Evolutionary conservation across 2,113 vertebrate genomes (phyloP).

Genomic region (Glareola pratincola): DNA sequence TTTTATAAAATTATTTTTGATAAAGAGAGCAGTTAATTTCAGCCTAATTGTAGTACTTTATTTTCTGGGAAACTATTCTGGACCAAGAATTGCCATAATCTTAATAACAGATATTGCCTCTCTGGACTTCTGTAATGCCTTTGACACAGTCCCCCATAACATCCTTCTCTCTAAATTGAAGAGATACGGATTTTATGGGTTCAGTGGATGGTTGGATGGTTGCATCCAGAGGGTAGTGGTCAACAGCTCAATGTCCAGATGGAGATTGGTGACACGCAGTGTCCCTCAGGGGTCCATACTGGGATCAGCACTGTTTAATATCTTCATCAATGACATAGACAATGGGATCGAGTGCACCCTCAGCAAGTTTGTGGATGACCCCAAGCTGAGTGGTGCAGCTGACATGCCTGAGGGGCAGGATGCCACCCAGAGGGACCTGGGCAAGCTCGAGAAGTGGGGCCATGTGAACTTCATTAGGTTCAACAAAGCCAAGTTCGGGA

Average conservation of each 20-base stretch:
- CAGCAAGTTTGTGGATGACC: not conserved
- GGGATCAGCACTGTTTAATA: not conserved
- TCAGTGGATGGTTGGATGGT: not conserved
- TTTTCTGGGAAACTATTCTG: not conserved
- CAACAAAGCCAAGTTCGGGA: not conserved
- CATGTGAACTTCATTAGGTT: not conserved
- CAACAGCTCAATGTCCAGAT: not conserved
- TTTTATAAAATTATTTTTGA: not conserved
- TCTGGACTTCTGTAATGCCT: not conserved
- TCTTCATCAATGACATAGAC: not conserved
- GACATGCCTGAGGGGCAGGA: not conserved
- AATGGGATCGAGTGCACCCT: not conserved
- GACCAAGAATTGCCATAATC: not conserved
- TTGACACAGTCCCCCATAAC: not conserved
- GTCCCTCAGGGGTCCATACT: rapidly evolving
- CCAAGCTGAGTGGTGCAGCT: not conserved
- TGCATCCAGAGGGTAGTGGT: not conserved
- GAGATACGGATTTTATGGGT: not conserved
- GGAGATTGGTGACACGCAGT: no score
- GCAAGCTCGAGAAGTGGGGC: not conserved
- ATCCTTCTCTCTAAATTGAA: not conserved
- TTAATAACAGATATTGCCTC: not conserved
- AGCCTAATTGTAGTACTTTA: not conserved
- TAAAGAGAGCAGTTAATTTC: not conserved
- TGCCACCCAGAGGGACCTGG: not conserved